Evolutionary conservation across 2,113 vertebrate genomes (phyloP).

Genomic region (Athene cunicularia): DNA sequence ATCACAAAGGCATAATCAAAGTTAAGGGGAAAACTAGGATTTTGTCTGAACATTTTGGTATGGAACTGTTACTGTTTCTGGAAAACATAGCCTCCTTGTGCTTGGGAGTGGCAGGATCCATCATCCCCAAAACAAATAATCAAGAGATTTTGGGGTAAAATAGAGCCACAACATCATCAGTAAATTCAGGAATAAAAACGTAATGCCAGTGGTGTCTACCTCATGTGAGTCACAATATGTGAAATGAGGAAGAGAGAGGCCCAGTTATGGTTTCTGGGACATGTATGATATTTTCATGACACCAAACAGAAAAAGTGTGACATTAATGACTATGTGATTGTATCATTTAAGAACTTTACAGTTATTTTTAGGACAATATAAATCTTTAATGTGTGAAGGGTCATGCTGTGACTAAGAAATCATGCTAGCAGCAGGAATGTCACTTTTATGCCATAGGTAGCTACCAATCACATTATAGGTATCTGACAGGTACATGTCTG

Average conservation of each 20-base stretch:
- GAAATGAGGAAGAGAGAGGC: neutral
- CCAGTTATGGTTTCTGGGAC: accelerated
- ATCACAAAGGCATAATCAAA: neutral
- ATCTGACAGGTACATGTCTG: neutral
- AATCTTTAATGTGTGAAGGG: neutral
- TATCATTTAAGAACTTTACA: neutral
- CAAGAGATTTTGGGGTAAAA: neutral
- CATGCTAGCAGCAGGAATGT: neutral
- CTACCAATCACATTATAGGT: neutral
- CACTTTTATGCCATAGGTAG: neutral
- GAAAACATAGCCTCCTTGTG: neutral
- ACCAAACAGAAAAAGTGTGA: neutral
- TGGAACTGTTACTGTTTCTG: neutral
- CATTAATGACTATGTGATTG: neutral
- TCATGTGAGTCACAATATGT: neutral
- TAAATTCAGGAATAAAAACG: neutral
- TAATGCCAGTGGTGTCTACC: neutral
- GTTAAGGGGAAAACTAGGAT: neutral
- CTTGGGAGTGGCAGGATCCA: neutral
- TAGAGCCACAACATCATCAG: neutral
- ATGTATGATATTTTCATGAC: neutral
- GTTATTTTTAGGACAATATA: neutral
- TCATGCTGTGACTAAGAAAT: neutral
- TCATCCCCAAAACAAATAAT: neutral
- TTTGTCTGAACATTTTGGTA: neutral